Percentiles rank a stretch among this genome's conserved stretches.
Conservation (phyloP, 2,113 vertebrate genomes). For the Morone saxatilis region DNA sequence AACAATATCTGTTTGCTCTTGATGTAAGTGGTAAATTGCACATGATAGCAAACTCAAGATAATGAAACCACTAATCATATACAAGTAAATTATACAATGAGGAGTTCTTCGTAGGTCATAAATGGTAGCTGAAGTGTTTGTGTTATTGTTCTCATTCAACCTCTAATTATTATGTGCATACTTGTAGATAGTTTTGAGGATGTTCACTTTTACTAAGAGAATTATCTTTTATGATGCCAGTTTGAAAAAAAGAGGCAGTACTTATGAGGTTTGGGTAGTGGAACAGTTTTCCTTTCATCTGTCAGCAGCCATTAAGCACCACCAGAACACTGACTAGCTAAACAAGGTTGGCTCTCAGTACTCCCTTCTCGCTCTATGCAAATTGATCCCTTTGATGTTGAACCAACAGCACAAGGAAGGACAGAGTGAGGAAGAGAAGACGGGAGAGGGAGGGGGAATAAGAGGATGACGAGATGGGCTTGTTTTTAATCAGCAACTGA, state of each 20-base stretch:
- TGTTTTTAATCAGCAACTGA: conserved; percentile 65
- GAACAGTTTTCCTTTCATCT: conserved; percentile 71
- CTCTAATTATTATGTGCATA: conserved; percentile 48
- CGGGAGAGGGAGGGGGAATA: not conserved
- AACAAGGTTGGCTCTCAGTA: conserved; percentile 63
- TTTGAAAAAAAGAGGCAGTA: conserved; percentile 40
- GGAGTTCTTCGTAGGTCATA: conserved; percentile 9
- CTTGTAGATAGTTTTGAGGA: conserved; percentile 28
- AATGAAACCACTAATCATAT: conserved; percentile 25
- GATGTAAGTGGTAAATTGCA: conserved; percentile 31
- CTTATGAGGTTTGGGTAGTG: conserved; percentile 56
- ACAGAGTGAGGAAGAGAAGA: conserved; percentile 39
- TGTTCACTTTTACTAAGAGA: conserved; percentile 33
- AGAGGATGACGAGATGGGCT: conserved; percentile 44
- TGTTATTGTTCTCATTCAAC: conserved; percentile 54
- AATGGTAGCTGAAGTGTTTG: conserved; percentile 29
- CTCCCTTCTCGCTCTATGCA: conserved; percentile 65
- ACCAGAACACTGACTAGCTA: conserved; percentile 59
- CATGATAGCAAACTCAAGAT: conserved; percentile 11
- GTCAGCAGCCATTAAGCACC: conserved; percentile 67
- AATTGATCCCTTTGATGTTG: conserved; percentile 75
- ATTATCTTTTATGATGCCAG: conserved; percentile 47
- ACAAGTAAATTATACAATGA: not conserved
- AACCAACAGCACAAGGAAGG: conserved; percentile 59
- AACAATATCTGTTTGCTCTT: conserved; percentile 13